phyloP scores from a whole-genome alignment of 2,797 vertebrate genomes.

The Gambelia wislizenii region DNA sequence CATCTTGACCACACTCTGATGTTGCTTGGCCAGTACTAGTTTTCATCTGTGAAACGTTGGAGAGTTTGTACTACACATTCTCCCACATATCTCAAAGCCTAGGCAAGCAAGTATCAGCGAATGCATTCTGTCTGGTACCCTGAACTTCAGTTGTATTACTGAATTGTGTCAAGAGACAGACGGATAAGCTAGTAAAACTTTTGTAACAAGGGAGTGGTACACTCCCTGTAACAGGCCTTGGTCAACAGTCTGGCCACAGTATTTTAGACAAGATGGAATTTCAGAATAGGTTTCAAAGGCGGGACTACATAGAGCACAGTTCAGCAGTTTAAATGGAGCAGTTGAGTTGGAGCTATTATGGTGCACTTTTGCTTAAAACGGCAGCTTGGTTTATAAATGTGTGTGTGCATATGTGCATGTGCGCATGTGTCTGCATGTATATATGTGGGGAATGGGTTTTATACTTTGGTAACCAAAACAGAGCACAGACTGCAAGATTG shows the following conservation, averaged over 20 bases:
- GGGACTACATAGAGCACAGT: not conserved
- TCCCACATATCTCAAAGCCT: not conserved
- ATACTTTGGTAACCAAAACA: constrained; percentile 35
- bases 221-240: not conserved
- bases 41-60: too few species aligned
- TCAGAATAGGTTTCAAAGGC: not conserved
- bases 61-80: too few species aligned
- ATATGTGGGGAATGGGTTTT: not conserved
- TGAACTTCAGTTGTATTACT: not conserved
- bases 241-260: not conserved
- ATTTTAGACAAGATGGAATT: not conserved
- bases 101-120: not conserved
- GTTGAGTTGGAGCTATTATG: not conserved
- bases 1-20: too few species aligned
- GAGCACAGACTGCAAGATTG: constrained; percentile 41
- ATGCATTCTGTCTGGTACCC: not conserved
- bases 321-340: not conserved
- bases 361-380: not conserved
- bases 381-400: not conserved
- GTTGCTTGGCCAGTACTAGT: too few species aligned
- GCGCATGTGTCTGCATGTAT: too few species aligned
- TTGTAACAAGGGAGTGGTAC: not conserved
- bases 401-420: too few species aligned
- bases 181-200: not conserved
- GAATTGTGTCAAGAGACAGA: not conserved